Evolutionary conservation across 1,140 invertebrate species (phyloP).

Genomic region (Micrasema longulum): DNA sequence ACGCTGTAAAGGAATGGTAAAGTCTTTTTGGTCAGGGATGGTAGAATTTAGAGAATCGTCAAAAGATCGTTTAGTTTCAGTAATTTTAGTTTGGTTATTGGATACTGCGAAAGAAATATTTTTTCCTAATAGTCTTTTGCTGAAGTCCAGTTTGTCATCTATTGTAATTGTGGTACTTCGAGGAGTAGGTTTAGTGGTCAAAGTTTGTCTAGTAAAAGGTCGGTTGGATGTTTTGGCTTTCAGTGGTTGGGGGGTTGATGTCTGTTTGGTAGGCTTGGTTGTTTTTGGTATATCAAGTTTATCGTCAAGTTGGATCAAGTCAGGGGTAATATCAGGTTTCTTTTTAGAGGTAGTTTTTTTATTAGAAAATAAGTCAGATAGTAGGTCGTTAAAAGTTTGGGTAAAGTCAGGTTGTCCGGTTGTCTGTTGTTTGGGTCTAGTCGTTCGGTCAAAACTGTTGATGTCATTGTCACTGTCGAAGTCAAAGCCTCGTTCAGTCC

Average conservation of each 20-base stretch:
- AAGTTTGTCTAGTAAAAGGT: constrained; percentile 44
- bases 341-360: constrained; percentile 54
- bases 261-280: constrained; percentile 46
- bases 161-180: constrained; percentile 57
- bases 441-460: constrained; percentile 58
- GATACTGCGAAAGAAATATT: neutral
- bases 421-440: constrained; percentile 43
- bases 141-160: constrained; percentile 69
- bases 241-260: constrained; percentile 52
- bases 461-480: constrained; percentile 52
- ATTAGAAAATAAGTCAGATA: constrained; percentile 38
- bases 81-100: constrained; percentile 4
- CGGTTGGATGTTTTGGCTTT: constrained; percentile 44
- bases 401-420: constrained; percentile 40
- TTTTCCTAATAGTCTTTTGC: constrained; percentile 9
- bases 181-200: constrained; percentile 50
- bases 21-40: no score
- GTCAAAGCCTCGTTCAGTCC: constrained; percentile 66
- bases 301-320: constrained; percentile 43
- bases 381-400: constrained; percentile 38
- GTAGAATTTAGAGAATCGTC: no score
- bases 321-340: constrained; percentile 50
- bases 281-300: constrained; percentile 52
- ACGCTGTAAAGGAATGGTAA: no score
- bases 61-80: constrained; percentile 28